Base-by-base conservation (phyloP, 2,113 vertebrate genomes). In the Lipotes vexillifer region DNA sequence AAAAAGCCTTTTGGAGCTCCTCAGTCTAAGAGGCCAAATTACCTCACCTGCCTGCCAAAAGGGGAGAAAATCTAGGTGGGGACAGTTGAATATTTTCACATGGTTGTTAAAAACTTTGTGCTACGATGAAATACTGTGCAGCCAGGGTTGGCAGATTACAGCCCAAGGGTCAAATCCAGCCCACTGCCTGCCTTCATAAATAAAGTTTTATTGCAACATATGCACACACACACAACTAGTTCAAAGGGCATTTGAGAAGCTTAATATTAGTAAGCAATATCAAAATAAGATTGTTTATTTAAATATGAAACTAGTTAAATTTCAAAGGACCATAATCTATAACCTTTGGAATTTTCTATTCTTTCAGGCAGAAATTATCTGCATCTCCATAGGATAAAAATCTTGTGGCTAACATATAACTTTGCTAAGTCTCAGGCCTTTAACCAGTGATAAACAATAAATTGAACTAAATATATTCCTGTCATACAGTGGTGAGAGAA, bases 391-490 rank as follows among this genome's bases (percentile, higher is more conserved):
- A 49, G 5, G 13, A 66, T 77, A 84, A 96, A 95, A 88, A 41
- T 68, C 25, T 38, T 93, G 36, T 55, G 12, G 33, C 57, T 69
- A 74, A 69, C 17, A 23, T 9, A 18, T 38, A 90, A 61, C 15
- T 65, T 65, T 12, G 41, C 29, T 69, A 69, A 68, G 2, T 82
- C 25, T 82, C 31, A 65, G 36, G 21, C 27, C 27, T 63, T 65
- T 63, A 61, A 89, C 29, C 59, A 89, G 38, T 29, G 75, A 21
- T 38, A 83, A 93, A 92, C 9, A 55, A 31, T 38, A 23, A 87
- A 77, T 27, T 66, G 12, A 69, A 61, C 14, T 33, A 80, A 82
- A 44, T 90, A 23, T 3, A 72, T 77, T 57, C 18, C 74, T 33
- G 18, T 77, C 74, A 33, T n/a, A 46, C 18, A 33, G 74, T 10